phyloP scores from a whole-genome alignment of 2,113 vertebrate genomes.

The Centropus bengalensis region DNA sequence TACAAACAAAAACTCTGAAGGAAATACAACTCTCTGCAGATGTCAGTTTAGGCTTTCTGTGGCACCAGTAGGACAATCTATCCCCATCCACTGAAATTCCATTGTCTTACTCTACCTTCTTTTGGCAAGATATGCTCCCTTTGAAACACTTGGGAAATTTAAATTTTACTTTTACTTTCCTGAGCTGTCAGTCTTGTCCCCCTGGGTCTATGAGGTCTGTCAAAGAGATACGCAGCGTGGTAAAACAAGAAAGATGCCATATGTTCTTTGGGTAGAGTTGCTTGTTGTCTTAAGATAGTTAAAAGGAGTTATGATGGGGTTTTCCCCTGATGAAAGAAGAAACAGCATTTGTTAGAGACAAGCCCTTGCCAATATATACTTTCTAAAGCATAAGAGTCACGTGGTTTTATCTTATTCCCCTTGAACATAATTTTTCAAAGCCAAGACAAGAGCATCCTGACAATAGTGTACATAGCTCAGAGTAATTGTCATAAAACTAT shows the following conservation, averaged over 20 bases:
- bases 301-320: conserved; percentile 6
- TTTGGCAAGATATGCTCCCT: background rate
- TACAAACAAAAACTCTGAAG: background rate
- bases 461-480: background rate
- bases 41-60: background rate
- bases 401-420: conserved; percentile 27
- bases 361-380: conserved; percentile 37
- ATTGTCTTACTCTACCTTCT: background rate
- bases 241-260: conserved; percentile 27
- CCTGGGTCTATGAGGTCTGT: background rate
- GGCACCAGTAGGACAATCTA: background rate
- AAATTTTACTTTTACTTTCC: conserved; percentile 24
- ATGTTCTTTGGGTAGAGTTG: conserved; percentile 5
- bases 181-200: background rate
- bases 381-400: conserved; percentile 7
- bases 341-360: conserved; percentile 1
- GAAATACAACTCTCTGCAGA: background rate
- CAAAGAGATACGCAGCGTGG: background rate
- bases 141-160: background rate
- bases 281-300: conserved; percentile 8
- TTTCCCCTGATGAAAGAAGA: conserved; percentile 19
- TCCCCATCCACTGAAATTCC: background rate
- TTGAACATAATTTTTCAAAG: conserved; percentile 35
- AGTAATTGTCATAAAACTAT: background rate
- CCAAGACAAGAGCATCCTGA: conserved; percentile 14